Conservation (phyloP, 2,888 invertebrate genomes). For the Acronicta psi region DNA sequence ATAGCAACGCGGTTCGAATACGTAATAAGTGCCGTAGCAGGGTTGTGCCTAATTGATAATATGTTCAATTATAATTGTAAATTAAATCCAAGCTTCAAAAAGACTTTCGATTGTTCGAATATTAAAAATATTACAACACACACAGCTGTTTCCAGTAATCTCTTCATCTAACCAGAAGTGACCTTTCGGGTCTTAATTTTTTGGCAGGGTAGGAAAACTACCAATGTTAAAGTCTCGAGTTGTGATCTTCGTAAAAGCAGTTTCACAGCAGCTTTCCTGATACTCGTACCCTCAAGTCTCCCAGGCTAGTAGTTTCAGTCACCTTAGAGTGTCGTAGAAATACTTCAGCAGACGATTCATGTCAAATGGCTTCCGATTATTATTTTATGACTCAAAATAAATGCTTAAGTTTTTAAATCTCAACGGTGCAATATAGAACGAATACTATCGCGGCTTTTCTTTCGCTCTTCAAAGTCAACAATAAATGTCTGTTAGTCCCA, state of each 20-base stretch:
- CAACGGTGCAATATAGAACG: neutral
- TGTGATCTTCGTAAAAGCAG: too few species aligned
- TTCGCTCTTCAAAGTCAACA: neutral
- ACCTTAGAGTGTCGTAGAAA: constrained; percentile 5
- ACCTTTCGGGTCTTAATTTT: too few species aligned
- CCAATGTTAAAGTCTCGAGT: too few species aligned
- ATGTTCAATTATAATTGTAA: too few species aligned
- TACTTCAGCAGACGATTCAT: constrained; percentile 12
- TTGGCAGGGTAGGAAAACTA: too few species aligned
- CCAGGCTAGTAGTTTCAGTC: neutral
- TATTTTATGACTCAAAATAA: constrained; percentile 29
- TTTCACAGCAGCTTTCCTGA: too few species aligned
- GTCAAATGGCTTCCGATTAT: constrained; percentile 30
- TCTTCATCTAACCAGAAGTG: too few species aligned
- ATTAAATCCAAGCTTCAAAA: too few species aligned
- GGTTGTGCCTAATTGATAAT: neutral
- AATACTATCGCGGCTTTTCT: constrained; percentile 2
- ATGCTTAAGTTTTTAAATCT: constrained; percentile 10
- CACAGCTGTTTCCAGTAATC: too few species aligned
- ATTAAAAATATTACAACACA: too few species aligned
- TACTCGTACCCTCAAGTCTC: neutral
- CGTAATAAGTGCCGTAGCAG: constrained; percentile 11
- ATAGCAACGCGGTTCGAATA: constrained; percentile 11
- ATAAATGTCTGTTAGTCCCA: neutral
- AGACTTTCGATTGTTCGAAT: too few species aligned